A percentile compares a stretch with the other conserved stretches of the same genome.
Conservation (phyloP, 2,888 invertebrate genomes). For the Tipula vernalis region DNA sequence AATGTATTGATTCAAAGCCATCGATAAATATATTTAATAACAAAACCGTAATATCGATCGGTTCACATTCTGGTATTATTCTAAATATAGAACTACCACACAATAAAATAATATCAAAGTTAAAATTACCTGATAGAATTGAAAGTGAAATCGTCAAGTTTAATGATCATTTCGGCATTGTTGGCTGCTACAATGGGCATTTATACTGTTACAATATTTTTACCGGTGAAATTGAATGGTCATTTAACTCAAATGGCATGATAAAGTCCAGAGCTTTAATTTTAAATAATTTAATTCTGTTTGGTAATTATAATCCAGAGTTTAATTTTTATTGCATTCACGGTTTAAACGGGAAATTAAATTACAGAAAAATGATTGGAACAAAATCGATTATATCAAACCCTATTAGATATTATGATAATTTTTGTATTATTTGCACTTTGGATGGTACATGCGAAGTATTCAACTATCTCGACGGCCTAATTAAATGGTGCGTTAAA, state of each 20-base stretch:
- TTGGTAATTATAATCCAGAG: conserved; percentile 38
- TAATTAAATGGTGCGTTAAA: conserved; percentile 38
- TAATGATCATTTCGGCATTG: conserved; percentile 40
- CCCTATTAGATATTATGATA: conserved; percentile 27
- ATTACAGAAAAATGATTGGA: conserved; percentile 31
- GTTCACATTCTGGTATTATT: conserved; percentile 64
- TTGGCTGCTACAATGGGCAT: conserved; percentile 66
- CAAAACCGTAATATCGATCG: conserved; percentile 40
- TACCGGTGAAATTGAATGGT: conserved; percentile 47
- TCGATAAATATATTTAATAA: conserved; percentile 36
- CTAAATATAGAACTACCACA: conserved; percentile 43
- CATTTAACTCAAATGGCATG: conserved; percentile 36
- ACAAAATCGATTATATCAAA: conserved; percentile 40
- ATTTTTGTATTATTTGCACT: conserved; percentile 36
- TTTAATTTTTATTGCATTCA: conserved; percentile 28
- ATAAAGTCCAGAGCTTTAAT: conserved; percentile 40
- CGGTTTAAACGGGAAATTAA: conserved; percentile 12
- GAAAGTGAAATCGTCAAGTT: conserved; percentile 51
- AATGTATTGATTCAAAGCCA: conserved; percentile 76
- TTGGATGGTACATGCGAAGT: conserved; percentile 42
- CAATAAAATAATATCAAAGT: conserved; percentile 39
- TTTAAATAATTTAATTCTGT: conserved; percentile 46
- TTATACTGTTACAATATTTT: conserved; percentile 50
- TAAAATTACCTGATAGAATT: conserved; percentile 52
- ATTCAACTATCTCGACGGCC: conserved; percentile 36